Conservation (phyloP, 2,888 invertebrate species). For the Tupiocoris notatus region DNA sequence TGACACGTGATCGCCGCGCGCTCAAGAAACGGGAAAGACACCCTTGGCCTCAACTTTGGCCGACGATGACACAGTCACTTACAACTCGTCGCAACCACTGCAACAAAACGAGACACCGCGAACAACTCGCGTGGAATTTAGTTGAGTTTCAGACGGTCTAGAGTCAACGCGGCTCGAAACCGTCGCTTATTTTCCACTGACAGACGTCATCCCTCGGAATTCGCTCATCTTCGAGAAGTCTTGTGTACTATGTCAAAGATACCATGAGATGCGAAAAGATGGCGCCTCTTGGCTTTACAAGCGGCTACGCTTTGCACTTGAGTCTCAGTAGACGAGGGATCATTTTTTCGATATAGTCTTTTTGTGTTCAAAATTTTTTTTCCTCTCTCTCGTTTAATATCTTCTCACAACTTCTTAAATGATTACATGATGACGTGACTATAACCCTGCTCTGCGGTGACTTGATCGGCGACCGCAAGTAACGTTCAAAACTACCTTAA, state of each 20-base stretch:
- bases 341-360: not conserved
- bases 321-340: not conserved
- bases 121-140: not conserved
- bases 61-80: not conserved
- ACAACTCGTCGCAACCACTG: not conserved
- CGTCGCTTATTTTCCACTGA: not conserved
- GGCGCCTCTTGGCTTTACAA: not conserved
- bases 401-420: not conserved
- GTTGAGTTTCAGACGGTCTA: not conserved
- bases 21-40: not conserved
- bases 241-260: not conserved
- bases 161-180: not conserved
- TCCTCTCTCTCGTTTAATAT: not conserved
- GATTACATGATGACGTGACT: too few species aligned
- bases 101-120: not conserved
- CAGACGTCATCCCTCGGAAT: not conserved
- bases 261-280: not conserved
- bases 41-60: not conserved
- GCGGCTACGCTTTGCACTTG: not conserved
- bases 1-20: constrained; percentile 43
- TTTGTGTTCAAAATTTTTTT: not conserved
- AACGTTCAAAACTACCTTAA: too few species aligned
- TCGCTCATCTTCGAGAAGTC: not conserved
- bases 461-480: too few species aligned
- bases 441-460: too few species aligned